Conservation (phyloP, 2,797 vertebrate genomes). For the Typhlichthys subterraneus region DNA sequence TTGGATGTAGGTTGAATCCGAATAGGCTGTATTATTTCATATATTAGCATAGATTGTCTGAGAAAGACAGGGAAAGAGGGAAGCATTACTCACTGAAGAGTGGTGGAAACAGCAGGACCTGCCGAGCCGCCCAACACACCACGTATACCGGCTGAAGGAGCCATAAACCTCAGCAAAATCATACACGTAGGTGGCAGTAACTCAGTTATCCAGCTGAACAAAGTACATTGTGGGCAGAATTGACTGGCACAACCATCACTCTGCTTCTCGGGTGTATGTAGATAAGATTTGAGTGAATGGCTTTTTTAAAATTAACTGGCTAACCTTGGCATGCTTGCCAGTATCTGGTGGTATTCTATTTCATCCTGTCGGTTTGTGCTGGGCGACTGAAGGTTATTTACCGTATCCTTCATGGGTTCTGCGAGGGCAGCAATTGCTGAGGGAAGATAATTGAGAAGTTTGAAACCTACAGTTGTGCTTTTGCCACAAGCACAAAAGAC, state of each 20-base stretch:
- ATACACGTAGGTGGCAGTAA: slow-evolving; percentile 45
- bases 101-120: slow-evolving; percentile 38
- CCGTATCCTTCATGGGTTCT: no score
- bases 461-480: slow-evolving; percentile 20
- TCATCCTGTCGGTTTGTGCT: slow-evolving; percentile 9
- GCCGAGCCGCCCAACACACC: slow-evolving; percentile 33
- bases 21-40: slow-evolving; percentile 50
- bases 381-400: neutral
- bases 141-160: slow-evolving; percentile 43
- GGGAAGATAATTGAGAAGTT: slow-evolving; percentile 5
- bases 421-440: no score
- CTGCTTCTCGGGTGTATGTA: no score
- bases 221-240: slow-evolving; percentile 31
- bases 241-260: no score
- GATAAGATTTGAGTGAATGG: no score
- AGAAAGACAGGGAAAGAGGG: slow-evolving; percentile 21
- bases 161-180: slow-evolving; percentile 38
- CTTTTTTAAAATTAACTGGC: no score
- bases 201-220: slow-evolving; percentile 15
- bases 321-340: no score
- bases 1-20: slow-evolving; percentile 57
- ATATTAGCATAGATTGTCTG: slow-evolving; percentile 50
- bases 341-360: neutral
- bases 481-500: slow-evolving; percentile 29
- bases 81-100: slow-evolving; percentile 50